Conservation (phyloP, 37 sponge, comb jelly and placozoan species). For the Geodia barretti region DNA sequence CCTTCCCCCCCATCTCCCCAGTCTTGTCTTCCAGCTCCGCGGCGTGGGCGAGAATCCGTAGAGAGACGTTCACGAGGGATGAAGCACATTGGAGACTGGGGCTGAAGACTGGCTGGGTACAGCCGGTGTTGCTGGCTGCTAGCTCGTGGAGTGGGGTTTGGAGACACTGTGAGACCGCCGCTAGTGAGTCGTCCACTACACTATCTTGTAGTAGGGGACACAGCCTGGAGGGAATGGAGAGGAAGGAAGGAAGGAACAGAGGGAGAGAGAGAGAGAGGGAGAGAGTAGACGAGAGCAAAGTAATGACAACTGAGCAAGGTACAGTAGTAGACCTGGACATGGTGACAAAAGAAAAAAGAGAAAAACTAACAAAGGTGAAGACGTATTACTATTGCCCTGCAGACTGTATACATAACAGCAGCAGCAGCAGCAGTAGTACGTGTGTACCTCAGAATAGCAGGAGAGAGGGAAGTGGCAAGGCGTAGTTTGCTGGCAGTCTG, state of each 20-base stretch:
- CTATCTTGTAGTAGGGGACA: neutral
- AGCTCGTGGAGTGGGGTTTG: neutral
- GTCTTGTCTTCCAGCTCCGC: slow-evolving; percentile 7
- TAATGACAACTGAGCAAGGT: no score
- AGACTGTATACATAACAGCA: no score
- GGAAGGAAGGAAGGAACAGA: neutral
- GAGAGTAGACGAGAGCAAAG: neutral
- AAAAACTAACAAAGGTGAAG: no score
- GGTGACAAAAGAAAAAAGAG: no score
- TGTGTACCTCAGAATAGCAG: slow-evolving; percentile 11
- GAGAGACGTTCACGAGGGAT: slow-evolving; percentile 26
- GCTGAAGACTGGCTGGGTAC: slow-evolving; percentile 14
- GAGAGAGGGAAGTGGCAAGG: slow-evolving; percentile 27
- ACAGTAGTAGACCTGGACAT: no score
- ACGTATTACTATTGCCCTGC: no score
- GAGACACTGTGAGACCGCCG: neutral
- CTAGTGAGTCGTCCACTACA: slow-evolving; percentile 1
- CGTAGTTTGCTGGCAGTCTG: slow-evolving; percentile 27
- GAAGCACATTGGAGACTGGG: slow-evolving; percentile 56
- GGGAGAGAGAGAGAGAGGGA: no score
- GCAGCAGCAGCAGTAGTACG: no score
- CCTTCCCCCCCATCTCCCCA: neutral
- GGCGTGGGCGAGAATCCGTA: slow-evolving; percentile 21
- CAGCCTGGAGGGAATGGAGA: neutral
- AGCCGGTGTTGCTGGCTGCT: neutral